Evolutionary conservation across 1,140 invertebrate genomes (phyloP), one percentile per base, ranked within the genome.

Genomic region (Reticulitermes speratus): DNA sequence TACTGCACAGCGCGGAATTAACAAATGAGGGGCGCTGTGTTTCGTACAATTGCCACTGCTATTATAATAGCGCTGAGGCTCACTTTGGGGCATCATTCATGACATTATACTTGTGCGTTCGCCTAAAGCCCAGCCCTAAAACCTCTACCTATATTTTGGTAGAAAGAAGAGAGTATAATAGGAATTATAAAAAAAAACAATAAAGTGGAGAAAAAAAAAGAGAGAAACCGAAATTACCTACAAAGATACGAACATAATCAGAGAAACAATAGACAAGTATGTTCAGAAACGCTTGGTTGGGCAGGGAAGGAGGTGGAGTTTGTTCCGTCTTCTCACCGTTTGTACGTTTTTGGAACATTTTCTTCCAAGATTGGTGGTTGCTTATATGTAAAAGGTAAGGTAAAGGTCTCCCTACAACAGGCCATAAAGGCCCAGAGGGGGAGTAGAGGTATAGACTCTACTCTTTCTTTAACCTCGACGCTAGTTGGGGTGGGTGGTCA

Each of bases 1-100:
- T 52, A 32, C 83, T 11, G 45, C 83, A 32, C 38, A 12, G 19
- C 85, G 32, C 9, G 48, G 65, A 75, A 44, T 75, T 86, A 86
- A 86, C 85, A 86, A 86, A 86, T 75, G 85, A 86, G 65, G 44
- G 52, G 9, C 75, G 25, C 69, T 82, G 69, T 81, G 69, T 86
- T 86, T 86, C 52, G 82, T 69, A 86, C 85, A 86, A 86, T 86
- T 86, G 65, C 85, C 85, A 30, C 44, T 21, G 32, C 44, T 81
- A 16, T 48, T 75, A 84, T 84, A 23, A 84, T 84, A 48, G 65
- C n/a, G 7, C 65, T 30, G 65, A 25, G 16, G 65, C 65, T 75
- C 65, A 75, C n/a, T 30, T 84, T 9, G 21, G 44, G 45, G 44
- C 83, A 84, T 84, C 83, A 84, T 52, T 84, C 83, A 84, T 30